Percentiles rank a stretch among this genome's conserved stretches.
These are phyloP conservation scores for Chlamydotis undulata DNA, from an alignment of 2,113 vertebrate genomes.

Conservation along the genomic window DNA sequence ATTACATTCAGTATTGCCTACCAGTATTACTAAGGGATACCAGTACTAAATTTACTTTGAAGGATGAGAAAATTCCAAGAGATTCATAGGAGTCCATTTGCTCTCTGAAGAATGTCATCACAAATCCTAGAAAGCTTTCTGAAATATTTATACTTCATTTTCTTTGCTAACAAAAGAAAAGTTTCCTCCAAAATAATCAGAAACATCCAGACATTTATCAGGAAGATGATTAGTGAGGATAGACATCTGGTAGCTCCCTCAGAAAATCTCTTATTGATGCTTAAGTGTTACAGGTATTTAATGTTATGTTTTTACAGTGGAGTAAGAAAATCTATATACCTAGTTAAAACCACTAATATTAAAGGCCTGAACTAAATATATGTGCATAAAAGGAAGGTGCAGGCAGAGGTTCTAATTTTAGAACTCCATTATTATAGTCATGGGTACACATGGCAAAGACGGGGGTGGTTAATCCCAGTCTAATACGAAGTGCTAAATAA, in stretches of 20 bases:
- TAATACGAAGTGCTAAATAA: not conserved
- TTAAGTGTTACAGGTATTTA: not conserved
- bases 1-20: not conserved
- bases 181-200: not conserved
- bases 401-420: not conserved
- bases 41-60: not conserved
- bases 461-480: not conserved
- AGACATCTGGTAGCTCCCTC: not conserved
- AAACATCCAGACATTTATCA: not conserved
- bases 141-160: not conserved
- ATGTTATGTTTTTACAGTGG: not conserved
- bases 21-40: not conserved
- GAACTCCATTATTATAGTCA: not conserved
- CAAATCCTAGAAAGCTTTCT: not conserved
- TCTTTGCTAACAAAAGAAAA: not conserved
- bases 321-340: not conserved
- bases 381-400: not conserved
- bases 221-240: not conserved
- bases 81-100: not conserved
- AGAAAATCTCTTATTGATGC: not conserved
- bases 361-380: not conserved
- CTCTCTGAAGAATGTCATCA: not conserved
- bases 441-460: not conserved
- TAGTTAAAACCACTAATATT: not conserved
- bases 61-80: not conserved